phyloP scores from a whole-genome alignment of 2,797 vertebrate genomes.

The Dermochelys coriacea region DNA sequence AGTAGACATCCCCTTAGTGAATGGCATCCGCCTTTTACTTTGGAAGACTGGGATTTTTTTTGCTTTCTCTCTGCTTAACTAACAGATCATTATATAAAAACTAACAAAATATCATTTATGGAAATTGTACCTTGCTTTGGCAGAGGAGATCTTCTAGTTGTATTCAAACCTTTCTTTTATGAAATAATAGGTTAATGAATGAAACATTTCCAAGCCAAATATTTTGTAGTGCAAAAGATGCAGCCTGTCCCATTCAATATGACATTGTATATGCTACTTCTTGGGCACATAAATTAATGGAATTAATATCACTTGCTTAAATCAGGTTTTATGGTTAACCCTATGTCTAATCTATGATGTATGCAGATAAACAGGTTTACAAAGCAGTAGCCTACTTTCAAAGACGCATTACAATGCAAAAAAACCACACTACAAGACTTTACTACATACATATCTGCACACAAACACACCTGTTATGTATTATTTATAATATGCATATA shows the following conservation, averaged over 20 bases:
- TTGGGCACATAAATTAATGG: conserved; percentile 59
- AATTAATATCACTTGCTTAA: conserved; percentile 68
- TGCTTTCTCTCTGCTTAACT: background rate
- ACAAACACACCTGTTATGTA: background rate
- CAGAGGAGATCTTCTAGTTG: background rate
- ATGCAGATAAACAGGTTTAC: conserved; percentile 68
- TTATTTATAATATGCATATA: background rate
- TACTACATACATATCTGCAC: accelerated
- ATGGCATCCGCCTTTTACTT: accelerated
- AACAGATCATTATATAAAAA: background rate
- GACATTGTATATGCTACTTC: conserved; percentile 41
- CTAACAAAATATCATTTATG: background rate
- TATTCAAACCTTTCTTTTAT: conserved; percentile 7
- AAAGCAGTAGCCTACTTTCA: conserved; percentile 34
- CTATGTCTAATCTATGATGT: conserved; percentile 59
- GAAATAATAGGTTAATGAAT: conserved; percentile 27
- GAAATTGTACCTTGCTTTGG: background rate
- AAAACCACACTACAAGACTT: background rate
- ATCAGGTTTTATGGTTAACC: conserved; percentile 48
- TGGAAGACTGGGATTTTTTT: background rate
- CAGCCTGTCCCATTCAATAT: background rate
- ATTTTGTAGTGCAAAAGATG: conserved; percentile 17
- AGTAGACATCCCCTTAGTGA: background rate
- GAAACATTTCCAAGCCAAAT: conserved; percentile 59
- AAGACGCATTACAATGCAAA: conserved; percentile 47